Evolutionary conservation across 2,888 invertebrate genomes (phyloP).

Genomic region (Eristalis arbustorum): DNA sequence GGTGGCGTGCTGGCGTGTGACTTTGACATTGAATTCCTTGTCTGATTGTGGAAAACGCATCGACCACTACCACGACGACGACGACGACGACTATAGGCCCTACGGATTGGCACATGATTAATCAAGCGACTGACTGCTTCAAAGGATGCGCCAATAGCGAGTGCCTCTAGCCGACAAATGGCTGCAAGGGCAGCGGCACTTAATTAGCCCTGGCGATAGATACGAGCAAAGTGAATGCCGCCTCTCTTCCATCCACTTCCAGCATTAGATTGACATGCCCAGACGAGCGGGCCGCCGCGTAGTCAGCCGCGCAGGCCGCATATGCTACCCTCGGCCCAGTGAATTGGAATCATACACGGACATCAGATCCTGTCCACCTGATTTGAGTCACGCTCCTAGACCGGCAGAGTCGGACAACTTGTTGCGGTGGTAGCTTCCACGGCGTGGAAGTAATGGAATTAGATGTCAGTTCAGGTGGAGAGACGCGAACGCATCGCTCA

Average conservation of each 20-base stretch:
- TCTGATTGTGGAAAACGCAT: constrained; percentile 58
- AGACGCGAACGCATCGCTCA: constrained; percentile 58
- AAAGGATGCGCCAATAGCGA: constrained; percentile 66
- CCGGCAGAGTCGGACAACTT: constrained; percentile 1
- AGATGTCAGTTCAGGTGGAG: constrained; percentile 51
- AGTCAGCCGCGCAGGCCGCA: too few relatives aligned
- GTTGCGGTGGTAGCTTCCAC: constrained; percentile 44
- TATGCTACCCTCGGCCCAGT: constrained; percentile 52
- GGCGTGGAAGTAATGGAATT: constrained; percentile 68
- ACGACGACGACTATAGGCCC: too few relatives aligned
- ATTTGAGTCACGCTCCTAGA: constrained; percentile 53
- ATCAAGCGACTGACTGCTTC: constrained; percentile 50
- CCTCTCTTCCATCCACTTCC: constrained; percentile 26
- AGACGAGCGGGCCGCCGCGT: not conserved
- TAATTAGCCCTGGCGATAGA: constrained; percentile 66
- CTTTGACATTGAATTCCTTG: constrained; percentile 70
- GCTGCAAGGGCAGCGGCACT: constrained; percentile 58
- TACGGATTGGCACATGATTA: constrained; percentile 63
- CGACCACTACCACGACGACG: constrained; percentile 33
- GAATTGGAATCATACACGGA: constrained; percentile 67
- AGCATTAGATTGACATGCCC: constrained; percentile 65
- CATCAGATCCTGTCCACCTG: constrained; percentile 66
- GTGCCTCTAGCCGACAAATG: constrained; percentile 55
- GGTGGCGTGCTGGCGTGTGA: constrained; percentile 45
- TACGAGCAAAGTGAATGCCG: constrained; percentile 52